Base-by-base conservation (phyloP, 2,888 invertebrate genomes). In the Napeogenes inachia region DNA sequence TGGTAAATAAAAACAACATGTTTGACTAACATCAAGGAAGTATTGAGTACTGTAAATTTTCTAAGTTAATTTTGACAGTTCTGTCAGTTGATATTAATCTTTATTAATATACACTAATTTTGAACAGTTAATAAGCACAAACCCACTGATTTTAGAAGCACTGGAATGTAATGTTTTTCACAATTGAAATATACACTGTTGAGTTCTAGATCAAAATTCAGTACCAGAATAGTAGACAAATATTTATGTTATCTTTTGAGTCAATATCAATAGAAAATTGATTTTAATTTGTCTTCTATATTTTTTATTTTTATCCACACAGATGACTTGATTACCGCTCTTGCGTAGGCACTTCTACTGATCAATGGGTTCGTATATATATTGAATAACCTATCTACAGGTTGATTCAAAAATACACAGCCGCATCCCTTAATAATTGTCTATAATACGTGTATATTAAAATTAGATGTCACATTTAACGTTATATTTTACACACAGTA, bases 381-480 rank as follows among this genome's bases (percentile, higher is more conserved):
- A 67, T 63, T 69, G 60, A 56, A 72, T 71, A 73, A 68, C 71
- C 72, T 73, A 77, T 69, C 64, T 73, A 76, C 74, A 75, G 73
- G 79, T 84, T 83, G 84, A 84, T 82, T 83, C 78, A 76, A 77
- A 75, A 68, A 78, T 74, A 84, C 81, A 82, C 84, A 85, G 85
- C 85, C 85, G 82, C 81, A 71, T 75, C 70, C 71, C 65, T 66
- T 63, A 70, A 73, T 69, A 74, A 70, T 75, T 74, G 63, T 58
- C 71, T 75, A 72, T 67, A 62, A 64, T 70, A 70, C 61, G 66
- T 71, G 66, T 73, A 71, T 72, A 72, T 75, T 75, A 74, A 76
- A 67, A 72, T 73, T 71, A 73, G 69, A 72, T 72, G 70, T 63
- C 60, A 71, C 35, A 35, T 35, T 35, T 64, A 68, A 72, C 66